These are phyloP conservation scores for Apotomis betuletana DNA, from an alignment of 2,888 invertebrate species.

Conservation along the genomic window DNA sequence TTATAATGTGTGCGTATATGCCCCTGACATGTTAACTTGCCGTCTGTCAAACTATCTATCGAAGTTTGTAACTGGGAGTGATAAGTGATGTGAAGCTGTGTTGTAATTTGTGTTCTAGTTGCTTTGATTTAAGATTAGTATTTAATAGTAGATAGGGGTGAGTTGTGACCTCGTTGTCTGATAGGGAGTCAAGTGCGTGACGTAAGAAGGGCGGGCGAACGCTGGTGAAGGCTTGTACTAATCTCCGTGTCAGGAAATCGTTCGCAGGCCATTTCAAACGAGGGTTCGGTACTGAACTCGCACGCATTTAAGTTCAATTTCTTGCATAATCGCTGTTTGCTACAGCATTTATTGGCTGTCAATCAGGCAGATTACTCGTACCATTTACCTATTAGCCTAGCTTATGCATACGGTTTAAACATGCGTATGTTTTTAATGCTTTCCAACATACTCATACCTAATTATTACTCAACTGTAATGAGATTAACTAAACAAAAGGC, in stretches of 20 bases:
- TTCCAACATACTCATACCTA: neutral
- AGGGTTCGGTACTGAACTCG: constrained; percentile 72
- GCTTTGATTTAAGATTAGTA: constrained; percentile 57
- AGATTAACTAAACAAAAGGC: no score
- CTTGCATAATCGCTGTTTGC: constrained; percentile 75
- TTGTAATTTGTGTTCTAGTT: constrained; percentile 37
- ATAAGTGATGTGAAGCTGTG: constrained; percentile 45
- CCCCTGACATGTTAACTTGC: constrained; percentile 81
- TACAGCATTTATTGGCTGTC: constrained; percentile 64
- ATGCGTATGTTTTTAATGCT: constrained; percentile 9
- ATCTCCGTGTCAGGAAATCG: constrained; percentile 84
- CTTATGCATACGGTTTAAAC: constrained; percentile 23
- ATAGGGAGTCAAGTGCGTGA: constrained; percentile 76
- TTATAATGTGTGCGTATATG: constrained; percentile 64
- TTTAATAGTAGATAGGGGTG: constrained; percentile 56
- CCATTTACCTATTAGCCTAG: constrained; percentile 37
- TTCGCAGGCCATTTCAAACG: constrained; percentile 82
- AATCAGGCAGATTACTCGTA: constrained; percentile 54
- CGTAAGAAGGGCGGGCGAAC: constrained; percentile 80
- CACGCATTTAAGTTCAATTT: constrained; percentile 78
- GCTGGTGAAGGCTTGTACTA: constrained; percentile 83
- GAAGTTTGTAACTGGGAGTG: constrained; percentile 59
- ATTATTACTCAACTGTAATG: no score
- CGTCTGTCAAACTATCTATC: constrained; percentile 80
- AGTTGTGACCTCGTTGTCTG: constrained; percentile 66